These are phyloP conservation scores for Oreochromis aureus DNA, from an alignment of 2,113 vertebrate genomes.

Conservation along the genomic window DNA sequence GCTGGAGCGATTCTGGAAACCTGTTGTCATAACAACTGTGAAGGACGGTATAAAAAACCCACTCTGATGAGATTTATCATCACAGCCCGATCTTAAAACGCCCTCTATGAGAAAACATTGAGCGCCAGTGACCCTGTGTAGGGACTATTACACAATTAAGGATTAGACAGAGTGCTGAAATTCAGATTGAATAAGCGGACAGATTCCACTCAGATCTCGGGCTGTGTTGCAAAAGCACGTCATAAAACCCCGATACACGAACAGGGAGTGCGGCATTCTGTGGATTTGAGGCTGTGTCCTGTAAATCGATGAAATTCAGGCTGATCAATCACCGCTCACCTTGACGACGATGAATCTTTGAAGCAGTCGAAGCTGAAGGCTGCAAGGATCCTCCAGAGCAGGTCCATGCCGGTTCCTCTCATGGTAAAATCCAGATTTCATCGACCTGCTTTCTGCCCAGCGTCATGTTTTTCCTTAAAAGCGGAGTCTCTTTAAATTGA, in stretches of 20 bases:
- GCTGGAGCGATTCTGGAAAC: neutral
- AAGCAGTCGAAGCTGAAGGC: constrained; percentile 74
- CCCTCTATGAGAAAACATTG: rapidly evolving
- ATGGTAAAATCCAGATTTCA: constrained; percentile 19
- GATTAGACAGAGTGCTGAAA: neutral
- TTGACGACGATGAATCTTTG: constrained; percentile 64
- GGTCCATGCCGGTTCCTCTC: constrained; percentile 64
- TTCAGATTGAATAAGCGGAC: neutral
- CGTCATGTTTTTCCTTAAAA: neutral
- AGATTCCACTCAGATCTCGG: too few relatives aligned
- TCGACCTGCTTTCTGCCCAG: neutral
- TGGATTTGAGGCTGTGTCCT: neutral
- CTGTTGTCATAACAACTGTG: constrained; percentile 48
- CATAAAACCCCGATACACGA: neutral
- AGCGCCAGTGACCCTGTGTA: neutral
- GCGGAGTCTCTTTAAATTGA: neutral
- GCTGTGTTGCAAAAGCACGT: neutral
- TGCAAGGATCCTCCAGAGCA: constrained; percentile 73
- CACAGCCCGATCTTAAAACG: neutral
- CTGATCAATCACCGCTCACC: constrained; percentile 41
- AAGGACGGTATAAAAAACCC: rapidly evolving
- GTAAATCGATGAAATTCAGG: neutral
- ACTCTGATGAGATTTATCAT: neutral
- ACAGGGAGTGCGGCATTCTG: neutral
- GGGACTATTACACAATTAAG: neutral